Conservation (phyloP, 2,113 vertebrate genomes). For the Uropsilus gracilis region DNA sequence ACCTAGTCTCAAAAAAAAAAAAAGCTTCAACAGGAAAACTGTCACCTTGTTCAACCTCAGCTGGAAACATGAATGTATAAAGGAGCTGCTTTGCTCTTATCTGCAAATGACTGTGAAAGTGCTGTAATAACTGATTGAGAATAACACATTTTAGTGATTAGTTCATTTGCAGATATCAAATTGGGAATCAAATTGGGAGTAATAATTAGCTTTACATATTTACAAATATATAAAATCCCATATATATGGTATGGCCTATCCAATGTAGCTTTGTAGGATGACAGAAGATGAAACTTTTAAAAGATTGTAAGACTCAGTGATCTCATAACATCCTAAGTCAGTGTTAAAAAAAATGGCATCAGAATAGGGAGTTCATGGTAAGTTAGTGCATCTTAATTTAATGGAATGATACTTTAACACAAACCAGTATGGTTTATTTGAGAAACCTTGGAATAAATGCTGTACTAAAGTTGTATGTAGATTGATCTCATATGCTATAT, state of each 20-base stretch:
- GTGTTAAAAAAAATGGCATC: background rate
- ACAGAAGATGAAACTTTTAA: background rate
- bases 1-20: no score
- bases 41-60: background rate
- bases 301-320: background rate
- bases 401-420: background rate
- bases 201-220: background rate
- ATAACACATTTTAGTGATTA: background rate
- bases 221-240: background rate
- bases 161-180: background rate
- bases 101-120: background rate
- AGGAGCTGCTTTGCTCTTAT: background rate
- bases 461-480: background rate
- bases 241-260: background rate
- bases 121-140: background rate
- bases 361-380: background rate
- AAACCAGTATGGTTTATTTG: background rate
- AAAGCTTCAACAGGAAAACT: background rate
- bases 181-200: background rate
- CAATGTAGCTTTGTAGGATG: background rate
- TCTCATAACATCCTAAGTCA: background rate
- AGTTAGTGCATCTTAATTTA: background rate
- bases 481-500: slow-evolving; percentile 17
- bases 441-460: slow-evolving; percentile 6
- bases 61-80: background rate